Evolutionary conservation across 2,888 invertebrate genomes (phyloP), one percentile per base, ranked within the genome.

Genomic region (Drosophila pseudotalamancana): DNA sequence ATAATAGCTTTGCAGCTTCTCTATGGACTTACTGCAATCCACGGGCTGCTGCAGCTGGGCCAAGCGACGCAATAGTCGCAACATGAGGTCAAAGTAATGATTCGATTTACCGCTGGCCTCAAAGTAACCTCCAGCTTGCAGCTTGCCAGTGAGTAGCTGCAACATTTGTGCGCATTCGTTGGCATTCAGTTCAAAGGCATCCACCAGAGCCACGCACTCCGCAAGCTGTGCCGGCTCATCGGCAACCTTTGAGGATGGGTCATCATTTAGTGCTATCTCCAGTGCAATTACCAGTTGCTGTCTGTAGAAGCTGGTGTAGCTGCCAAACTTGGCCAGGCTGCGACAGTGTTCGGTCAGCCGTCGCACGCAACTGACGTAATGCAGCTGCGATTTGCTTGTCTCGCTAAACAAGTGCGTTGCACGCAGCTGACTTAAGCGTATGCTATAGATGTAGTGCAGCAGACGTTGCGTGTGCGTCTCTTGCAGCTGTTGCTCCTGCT

Each of bases 81-180:
- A 85, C n/a, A 94, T 75, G 45, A 94, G 75, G 39, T 93, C 93
- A 50, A 93, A 88, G 39, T 92, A 92, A n/a, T 93, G 80, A 60
- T 92, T 92, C 1, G 92, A 92, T 32, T 79, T 72, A 5, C 57
- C 31, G 3, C 18, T 21, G 1, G 61, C 23, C 1, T 31, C 16
- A 6, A 88, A 80, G 72, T 93, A 93, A 48, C 88, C 82, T 1
- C 72, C 72, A 32, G 85, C 87, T 6, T 90, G 74, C 35, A 92
- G 75, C 6, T 87, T 75, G 8, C 74, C 60, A 0, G 93, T 92
- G 56, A 91, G 53, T n/a, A 82, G 35, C 2, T 81, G 75, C 19
- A 91, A 35, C 45, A 90, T 87, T 27, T 90, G 86, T 0, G 71
- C 40, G 42, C 90, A 90, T 31, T 91, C 87, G 2, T 70, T 67